Conservation (phyloP, 2,888 invertebrate species). For the Sesamia inferens region DNA sequence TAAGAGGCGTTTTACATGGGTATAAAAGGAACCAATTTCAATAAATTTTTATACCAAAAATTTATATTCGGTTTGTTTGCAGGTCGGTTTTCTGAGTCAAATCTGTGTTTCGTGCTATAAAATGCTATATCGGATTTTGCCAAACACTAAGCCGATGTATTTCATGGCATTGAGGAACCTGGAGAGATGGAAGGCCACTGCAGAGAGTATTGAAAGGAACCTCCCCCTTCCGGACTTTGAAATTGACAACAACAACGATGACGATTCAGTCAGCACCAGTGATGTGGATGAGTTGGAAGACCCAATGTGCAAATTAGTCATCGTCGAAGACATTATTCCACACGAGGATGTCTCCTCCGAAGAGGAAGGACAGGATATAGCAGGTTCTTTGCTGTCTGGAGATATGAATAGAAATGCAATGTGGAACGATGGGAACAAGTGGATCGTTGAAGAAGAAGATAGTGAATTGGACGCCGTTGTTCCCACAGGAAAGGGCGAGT, state of each 20-base stretch:
- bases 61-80: slow-evolving; percentile 50
- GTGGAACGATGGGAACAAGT: slow-evolving; percentile 67
- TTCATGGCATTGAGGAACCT: slow-evolving; percentile 91
- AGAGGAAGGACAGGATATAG: slow-evolving; percentile 60
- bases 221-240: background rate
- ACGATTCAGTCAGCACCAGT: slow-evolving; percentile 1
- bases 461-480: slow-evolving; percentile 40
- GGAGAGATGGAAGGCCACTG: slow-evolving; percentile 72
- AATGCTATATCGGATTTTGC: slow-evolving; percentile 92
- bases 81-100: slow-evolving; percentile 94
- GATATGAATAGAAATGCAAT: slow-evolving; percentile 53
- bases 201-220: slow-evolving; percentile 54
- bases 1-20: too few relatives aligned
- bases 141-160: slow-evolving; percentile 92
- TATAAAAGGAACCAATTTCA: background rate
- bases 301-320: background rate
- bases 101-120: slow-evolving; percentile 96
- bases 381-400: slow-evolving; percentile 3
- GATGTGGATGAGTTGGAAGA: slow-evolving; percentile 10
- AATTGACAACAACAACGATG: background rate
- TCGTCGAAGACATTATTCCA: slow-evolving; percentile 44
- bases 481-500: background rate
- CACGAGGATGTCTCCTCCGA: slow-evolving; percentile 68
- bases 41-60: background rate
- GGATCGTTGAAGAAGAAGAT: slow-evolving; percentile 72